These are phyloP conservation scores for Tapirus indicus DNA, from an alignment of 2,797 vertebrate species.

Conservation along the genomic window DNA sequence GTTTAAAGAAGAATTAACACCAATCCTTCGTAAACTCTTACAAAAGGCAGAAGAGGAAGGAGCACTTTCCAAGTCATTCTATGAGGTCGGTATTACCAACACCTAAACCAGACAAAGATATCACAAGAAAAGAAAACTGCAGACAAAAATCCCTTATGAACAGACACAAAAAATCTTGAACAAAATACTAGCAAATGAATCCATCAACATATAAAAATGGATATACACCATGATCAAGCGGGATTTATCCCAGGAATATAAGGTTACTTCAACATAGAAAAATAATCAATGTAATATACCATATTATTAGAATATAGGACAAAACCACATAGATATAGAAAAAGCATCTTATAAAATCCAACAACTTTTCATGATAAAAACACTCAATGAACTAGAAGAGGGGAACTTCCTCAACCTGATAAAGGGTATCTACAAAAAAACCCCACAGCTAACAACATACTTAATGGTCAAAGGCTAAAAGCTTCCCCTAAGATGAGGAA, in stretches of 20 bases:
- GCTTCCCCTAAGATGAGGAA: background rate
- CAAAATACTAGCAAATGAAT: background rate
- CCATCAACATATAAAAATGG: background rate
- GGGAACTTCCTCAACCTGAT: background rate
- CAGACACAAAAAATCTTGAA: background rate
- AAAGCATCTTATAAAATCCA: background rate
- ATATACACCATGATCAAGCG: background rate
- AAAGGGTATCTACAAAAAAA: background rate
- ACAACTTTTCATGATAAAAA: constrained; percentile 5
- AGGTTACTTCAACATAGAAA: background rate
- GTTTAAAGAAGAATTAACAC: background rate
- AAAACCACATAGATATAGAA: background rate
- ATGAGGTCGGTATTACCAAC: background rate
- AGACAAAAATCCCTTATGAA: background rate
- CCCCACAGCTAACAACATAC: background rate
- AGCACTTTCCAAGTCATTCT: background rate
- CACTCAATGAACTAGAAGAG: background rate
- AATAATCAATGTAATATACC: background rate
- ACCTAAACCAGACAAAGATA: background rate
- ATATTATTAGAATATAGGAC: background rate
- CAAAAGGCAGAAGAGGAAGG: background rate
- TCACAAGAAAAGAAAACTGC: background rate
- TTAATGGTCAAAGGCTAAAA: background rate
- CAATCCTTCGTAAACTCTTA: constrained; percentile 1
- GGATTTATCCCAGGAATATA: background rate